A percentile compares a stretch with the other conserved stretches of the same genome.
These are phyloP conservation scores for Vicugna pacos DNA, from an alignment of 2,113 vertebrate genomes.

Conservation along the genomic window DNA sequence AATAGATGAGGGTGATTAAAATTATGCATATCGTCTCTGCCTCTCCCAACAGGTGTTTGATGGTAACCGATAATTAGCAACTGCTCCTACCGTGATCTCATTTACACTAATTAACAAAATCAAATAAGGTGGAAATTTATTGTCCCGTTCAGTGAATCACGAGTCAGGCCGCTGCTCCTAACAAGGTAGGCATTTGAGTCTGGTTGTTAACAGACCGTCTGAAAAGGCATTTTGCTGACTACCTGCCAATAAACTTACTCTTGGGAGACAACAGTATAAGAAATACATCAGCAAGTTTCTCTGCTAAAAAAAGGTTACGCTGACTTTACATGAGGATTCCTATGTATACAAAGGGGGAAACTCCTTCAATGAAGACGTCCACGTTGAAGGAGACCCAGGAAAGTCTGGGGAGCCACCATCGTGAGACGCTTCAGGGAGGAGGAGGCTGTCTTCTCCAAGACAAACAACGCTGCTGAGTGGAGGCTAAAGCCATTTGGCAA, in stretches of 20 bases:
- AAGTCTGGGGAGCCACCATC: neutral
- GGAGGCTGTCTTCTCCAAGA: neutral
- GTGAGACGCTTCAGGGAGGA: too few relatives aligned
- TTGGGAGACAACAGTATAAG: neutral
- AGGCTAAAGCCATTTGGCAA: neutral
- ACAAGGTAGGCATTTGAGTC: slow-evolving; percentile 39
- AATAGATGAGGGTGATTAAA: slow-evolving; percentile 55
- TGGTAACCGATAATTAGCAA: slow-evolving; percentile 58
- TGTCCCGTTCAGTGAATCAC: slow-evolving; percentile 48
- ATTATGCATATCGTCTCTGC: slow-evolving; percentile 4
- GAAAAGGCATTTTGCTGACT: slow-evolving; percentile 59
- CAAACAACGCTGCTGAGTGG: neutral
- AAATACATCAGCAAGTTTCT: neutral
- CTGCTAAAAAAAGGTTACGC: slow-evolving; percentile 45
- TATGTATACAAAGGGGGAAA: neutral
- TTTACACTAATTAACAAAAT: slow-evolving; percentile 73
- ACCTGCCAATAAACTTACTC: slow-evolving; percentile 13
- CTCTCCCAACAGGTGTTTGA: slow-evolving; percentile 59
- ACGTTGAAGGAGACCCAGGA: neutral
- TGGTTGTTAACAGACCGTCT: slow-evolving; percentile 52
- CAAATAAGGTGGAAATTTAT: slow-evolving; percentile 55
- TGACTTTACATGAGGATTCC: neutral
- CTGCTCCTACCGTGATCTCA: slow-evolving; percentile 54
- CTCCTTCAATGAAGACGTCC: neutral
- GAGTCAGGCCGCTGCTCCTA: slow-evolving; percentile 77